Percentiles rank a stretch among this genome's conserved stretches.
Conservation (phyloP, 2,797 vertebrate genomes). For the Enteromius mattozi region DNA sequence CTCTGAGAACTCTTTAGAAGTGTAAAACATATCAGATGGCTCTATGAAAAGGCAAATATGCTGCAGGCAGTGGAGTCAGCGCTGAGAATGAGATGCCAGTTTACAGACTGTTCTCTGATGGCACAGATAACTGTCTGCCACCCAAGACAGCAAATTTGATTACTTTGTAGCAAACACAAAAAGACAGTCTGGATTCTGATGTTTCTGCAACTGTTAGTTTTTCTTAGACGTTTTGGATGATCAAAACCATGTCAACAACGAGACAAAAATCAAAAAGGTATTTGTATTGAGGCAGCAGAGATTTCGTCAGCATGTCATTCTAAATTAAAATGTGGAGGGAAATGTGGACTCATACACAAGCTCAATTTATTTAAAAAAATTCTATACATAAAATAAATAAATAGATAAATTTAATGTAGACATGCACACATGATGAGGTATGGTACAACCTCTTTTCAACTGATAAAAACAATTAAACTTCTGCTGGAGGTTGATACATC, state of each 20-base stretch:
- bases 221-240: constrained; percentile 10
- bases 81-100: constrained; percentile 61
- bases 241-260: constrained; percentile 7
- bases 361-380: background rate
- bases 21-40: constrained; percentile 43
- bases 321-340: background rate
- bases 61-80: constrained; percentile 54
- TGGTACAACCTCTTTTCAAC: background rate
- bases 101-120: constrained; percentile 51
- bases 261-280: background rate
- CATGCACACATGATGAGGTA: background rate
- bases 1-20: constrained; percentile 62
- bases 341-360: background rate
- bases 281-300: background rate
- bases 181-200: constrained; percentile 29
- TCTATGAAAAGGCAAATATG: constrained; percentile 45
- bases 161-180: constrained; percentile 62
- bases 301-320: background rate
- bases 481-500: background rate
- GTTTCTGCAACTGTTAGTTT: constrained; percentile 28
- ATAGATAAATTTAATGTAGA: background rate
- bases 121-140: constrained; percentile 56
- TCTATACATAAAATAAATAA: background rate
- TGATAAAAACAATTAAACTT: background rate
- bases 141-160: constrained; percentile 64